These are phyloP conservation scores for Menura novaehollandiae DNA, from an alignment of 2,113 vertebrate genomes.

Conservation along the genomic window DNA sequence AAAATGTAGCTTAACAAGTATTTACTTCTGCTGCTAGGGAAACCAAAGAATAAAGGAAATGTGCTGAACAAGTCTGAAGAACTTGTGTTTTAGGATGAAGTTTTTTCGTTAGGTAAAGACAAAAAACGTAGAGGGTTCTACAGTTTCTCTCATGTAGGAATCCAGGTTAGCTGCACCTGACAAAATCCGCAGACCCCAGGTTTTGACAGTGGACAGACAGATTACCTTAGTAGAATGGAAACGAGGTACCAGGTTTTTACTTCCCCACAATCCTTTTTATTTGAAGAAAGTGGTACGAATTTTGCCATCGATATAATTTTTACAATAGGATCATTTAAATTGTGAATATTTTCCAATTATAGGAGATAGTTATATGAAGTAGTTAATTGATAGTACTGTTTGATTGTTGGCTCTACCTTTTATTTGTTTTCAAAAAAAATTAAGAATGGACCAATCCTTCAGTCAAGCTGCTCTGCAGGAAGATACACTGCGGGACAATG, in stretches of 20 bases:
- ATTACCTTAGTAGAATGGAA: background rate
- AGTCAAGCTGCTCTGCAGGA: constrained; percentile 70
- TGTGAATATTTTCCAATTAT: background rate
- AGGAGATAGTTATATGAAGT: background rate
- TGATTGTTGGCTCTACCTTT: background rate
- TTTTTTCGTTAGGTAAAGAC: background rate
- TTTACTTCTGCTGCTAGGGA: background rate
- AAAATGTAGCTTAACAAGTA: background rate
- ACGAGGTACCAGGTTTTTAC: background rate
- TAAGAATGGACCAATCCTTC: constrained; percentile 80
- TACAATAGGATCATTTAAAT: background rate
- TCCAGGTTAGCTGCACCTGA: background rate
- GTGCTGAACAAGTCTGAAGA: background rate
- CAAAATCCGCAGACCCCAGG: background rate
- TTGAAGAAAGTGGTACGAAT: background rate
- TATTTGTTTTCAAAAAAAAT: background rate
- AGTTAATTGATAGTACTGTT: background rate
- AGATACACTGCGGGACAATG: constrained; percentile 82
- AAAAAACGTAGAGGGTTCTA: rapidly evolving
- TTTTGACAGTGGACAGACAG: background rate
- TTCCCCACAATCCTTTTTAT: background rate
- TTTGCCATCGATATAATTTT: background rate
- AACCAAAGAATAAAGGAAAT: background rate
- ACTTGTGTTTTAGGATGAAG: background rate
- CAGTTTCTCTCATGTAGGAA: background rate